phyloP scores from a whole-genome alignment of 1,140 invertebrate genomes.

The Stenopsyche tienmushanensis region DNA sequence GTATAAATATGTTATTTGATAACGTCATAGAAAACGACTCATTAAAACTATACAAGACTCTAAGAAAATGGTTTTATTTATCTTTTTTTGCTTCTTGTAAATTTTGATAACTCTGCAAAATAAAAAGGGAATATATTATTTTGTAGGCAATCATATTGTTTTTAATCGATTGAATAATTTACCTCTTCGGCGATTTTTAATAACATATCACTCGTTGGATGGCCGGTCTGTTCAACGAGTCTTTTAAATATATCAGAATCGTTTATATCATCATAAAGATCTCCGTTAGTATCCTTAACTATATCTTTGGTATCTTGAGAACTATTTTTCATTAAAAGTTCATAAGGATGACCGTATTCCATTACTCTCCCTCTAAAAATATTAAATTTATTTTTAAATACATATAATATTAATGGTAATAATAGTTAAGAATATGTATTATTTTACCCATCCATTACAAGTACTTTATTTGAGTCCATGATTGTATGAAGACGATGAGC shows the following conservation, averaged over 20 bases:
- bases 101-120: too few species aligned
- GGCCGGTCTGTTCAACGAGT: constrained; percentile 61
- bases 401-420: not conserved
- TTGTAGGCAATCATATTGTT: not conserved
- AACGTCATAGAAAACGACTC: too few species aligned
- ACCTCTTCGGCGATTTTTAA: constrained; percentile 64
- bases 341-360: constrained; percentile 36
- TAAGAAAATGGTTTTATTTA: too few species aligned
- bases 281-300: not conserved
- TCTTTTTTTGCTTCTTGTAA: too few species aligned
- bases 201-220: constrained; percentile 60
- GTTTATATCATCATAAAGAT: not conserved
- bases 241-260: constrained; percentile 47
- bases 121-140: too few species aligned
- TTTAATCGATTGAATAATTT: constrained; percentile 2
- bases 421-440: too few species aligned
- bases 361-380: constrained; percentile 29
- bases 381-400: not conserved
- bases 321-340: constrained; percentile 13
- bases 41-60: too few species aligned
- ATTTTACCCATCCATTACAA: constrained; percentile 66
- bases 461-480: constrained; percentile 74
- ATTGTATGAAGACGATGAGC: constrained; percentile 82
- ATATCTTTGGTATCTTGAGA: not conserved
- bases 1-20: too few species aligned